These are phyloP conservation scores for Subacronicta megacephala DNA, from an alignment of 2,888 invertebrate species.

Conservation along the genomic window DNA sequence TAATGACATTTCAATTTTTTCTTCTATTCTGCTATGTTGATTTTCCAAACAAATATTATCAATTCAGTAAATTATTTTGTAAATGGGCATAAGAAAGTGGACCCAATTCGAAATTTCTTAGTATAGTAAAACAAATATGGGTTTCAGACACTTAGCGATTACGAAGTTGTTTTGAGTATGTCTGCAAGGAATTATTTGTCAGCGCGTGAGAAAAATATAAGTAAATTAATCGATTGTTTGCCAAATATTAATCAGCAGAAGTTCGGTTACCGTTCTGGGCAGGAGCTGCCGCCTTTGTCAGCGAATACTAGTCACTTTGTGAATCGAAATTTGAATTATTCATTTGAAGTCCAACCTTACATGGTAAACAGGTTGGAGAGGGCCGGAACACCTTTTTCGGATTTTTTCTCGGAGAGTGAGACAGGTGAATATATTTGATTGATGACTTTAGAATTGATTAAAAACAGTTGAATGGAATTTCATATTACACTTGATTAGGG, in stretches of 20 bases:
- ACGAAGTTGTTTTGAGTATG: slow-evolving; percentile 73
- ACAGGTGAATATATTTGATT: slow-evolving; percentile 68
- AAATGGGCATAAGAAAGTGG: slow-evolving; percentile 12
- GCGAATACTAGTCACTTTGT: slow-evolving; percentile 73
- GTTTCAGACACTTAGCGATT: slow-evolving; percentile 27
- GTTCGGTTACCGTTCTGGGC: slow-evolving; percentile 70
- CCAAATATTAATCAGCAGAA: slow-evolving; percentile 81
- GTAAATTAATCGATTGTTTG: slow-evolving; percentile 80
- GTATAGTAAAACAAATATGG: slow-evolving; percentile 43
- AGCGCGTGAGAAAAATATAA: slow-evolving; percentile 79
- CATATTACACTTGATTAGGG: too few relatives aligned
- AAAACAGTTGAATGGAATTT: neutral
- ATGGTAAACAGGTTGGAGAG: slow-evolving; percentile 73
- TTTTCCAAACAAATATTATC: slow-evolving; percentile 37
- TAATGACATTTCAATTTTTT: slow-evolving; percentile 40
- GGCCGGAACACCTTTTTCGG: slow-evolving; percentile 81
- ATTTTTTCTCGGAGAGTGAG: slow-evolving; percentile 85
- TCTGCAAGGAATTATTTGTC: slow-evolving; percentile 84
- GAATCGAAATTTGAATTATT: slow-evolving; percentile 80
- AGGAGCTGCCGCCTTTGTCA: slow-evolving; percentile 77
- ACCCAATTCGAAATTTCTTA: slow-evolving; percentile 22
- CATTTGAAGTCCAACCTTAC: slow-evolving; percentile 73
- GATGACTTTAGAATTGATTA: neutral
- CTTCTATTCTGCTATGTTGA: slow-evolving; percentile 32
- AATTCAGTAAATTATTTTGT: slow-evolving; percentile 26